Base-by-base conservation (phyloP, 2,888 invertebrate species). In the Agrochola macilenta region DNA sequence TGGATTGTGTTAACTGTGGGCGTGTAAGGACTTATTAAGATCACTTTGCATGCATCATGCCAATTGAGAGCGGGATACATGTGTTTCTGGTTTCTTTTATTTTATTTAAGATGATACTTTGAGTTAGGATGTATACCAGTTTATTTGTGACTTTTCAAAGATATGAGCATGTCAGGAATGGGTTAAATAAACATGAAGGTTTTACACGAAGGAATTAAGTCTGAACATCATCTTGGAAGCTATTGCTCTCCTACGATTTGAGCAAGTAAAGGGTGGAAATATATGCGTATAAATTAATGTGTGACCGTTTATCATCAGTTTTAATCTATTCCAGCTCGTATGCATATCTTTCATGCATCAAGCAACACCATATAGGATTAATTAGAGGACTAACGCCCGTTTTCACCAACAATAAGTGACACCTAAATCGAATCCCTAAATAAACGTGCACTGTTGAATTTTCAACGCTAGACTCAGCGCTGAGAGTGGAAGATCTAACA, bases 11-110 rank as follows among this genome's bases (percentile, higher is more conserved):
- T 68, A 5, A 5, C 52, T 69, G 23, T 69, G 73, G 39, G 80
- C 79, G 75, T 78, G 78, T 86, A 78, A 84, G 79, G 78, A 87
- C 83, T 88, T 91, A 90, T 90, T 90, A 90, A 88, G 87, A 91
- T 89, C 88, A 87, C 85, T 90, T 90, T 88, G 90, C 85, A 83
- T 90, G 89, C 84, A 86, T 89, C 84, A 84, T 86, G 76, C 83
- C 86, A 89, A 91, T 90, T 91, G 90, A 87, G 82, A 77, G 78
- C 81, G 80, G 80, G 82, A 82, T 84, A 76, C 85, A 81, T 84
- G 81, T 85, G 81, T 82, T 87, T 80, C 71, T 69, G 63, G 30
- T 70, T 80, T 35, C 35, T 76, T 83, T 63, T 73, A 35, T 35
- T 85, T 79, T 82, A 35, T 68, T 77, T 46, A 61, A 80, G 61